Evolutionary conservation across 2,113 vertebrate genomes (phyloP).

Genomic region (Lampris incognitus): DNA sequence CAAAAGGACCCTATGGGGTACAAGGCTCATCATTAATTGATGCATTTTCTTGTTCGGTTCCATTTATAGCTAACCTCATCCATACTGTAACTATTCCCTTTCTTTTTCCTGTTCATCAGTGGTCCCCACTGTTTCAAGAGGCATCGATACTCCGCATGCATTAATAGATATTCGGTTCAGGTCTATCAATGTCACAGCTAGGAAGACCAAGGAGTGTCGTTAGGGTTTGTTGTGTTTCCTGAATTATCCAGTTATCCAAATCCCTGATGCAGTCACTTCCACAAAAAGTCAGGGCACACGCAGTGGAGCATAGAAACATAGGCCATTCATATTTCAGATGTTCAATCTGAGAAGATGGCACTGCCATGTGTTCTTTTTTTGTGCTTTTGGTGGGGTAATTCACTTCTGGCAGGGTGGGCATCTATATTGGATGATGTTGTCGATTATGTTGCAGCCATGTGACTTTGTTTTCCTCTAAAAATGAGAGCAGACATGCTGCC

Average conservation of each 20-base stretch:
- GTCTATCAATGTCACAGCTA: conserved; percentile 37
- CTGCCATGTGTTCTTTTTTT: conserved; percentile 20
- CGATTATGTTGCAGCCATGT: conserved; percentile 17
- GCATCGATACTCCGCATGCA: conserved; percentile 9
- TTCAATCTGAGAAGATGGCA: conserved; percentile 51
- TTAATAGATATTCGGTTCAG: conserved; percentile 13
- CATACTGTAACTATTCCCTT: conserved; percentile 1
- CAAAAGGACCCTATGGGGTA: conserved; percentile 48
- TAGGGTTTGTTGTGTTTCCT: conserved; percentile 9
- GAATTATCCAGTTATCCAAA: conserved; percentile 8
- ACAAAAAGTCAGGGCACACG: conserved; percentile 2
- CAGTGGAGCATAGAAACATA: conserved; percentile 32
- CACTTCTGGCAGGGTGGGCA: conserved; percentile 18
- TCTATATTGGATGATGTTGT: conserved; percentile 49
- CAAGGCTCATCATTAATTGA: conserved; percentile 68
- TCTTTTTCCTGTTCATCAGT: not conserved
- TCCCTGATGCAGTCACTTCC: conserved; percentile 27
- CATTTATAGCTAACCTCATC: conserved; percentile 62
- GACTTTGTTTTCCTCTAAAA: conserved; percentile 21
- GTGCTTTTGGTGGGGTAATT: conserved; percentile 22
- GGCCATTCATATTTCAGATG: conserved; percentile 71
- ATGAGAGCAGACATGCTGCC: not conserved
- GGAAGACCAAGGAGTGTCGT: not conserved
- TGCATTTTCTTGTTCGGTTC: conserved; percentile 50
- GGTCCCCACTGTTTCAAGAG: not conserved